These are phyloP conservation scores for Chalcosyrphus nemorum DNA, from an alignment of 2,888 invertebrate genomes.

Conservation along the genomic window DNA sequence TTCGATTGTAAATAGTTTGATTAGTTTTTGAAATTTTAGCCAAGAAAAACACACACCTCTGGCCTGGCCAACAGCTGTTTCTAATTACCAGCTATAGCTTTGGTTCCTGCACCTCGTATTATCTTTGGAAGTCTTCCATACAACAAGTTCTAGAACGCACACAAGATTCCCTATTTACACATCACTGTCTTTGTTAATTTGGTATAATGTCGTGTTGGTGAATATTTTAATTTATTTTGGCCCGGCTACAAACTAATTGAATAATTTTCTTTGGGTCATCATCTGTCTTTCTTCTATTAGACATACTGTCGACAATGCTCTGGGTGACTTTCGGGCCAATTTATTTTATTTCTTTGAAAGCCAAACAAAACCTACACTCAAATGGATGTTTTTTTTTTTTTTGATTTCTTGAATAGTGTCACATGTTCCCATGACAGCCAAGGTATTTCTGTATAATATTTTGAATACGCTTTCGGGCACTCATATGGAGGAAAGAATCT, in stretches of 20 bases:
- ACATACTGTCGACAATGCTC: slow-evolving; percentile 45
- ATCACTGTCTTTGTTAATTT: background rate
- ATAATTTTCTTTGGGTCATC: slow-evolving; percentile 47
- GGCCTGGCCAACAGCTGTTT: slow-evolving; percentile 35
- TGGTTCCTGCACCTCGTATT: slow-evolving; percentile 24
- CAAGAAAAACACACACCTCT: slow-evolving; percentile 39
- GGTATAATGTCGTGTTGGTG: background rate
- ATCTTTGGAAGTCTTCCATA: slow-evolving; percentile 54
- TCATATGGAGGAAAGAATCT: background rate
- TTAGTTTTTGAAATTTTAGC: slow-evolving; percentile 3
- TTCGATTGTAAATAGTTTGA: slow-evolving; percentile 15
- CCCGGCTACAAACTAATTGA: slow-evolving; percentile 45
- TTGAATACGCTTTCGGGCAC: background rate
- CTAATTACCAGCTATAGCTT: slow-evolving; percentile 34
- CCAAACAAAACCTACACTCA: background rate
- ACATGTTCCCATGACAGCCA: background rate
- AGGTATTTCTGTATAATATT: slow-evolving; percentile 7
- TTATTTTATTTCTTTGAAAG: slow-evolving; percentile 33
- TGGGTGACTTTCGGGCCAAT: slow-evolving; percentile 30
- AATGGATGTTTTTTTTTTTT: slow-evolving; percentile 19
- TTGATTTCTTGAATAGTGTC: slow-evolving; percentile 14
- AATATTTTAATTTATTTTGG: slow-evolving; percentile 44
- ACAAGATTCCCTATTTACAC: background rate
- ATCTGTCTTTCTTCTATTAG: slow-evolving; percentile 40
- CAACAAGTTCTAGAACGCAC: slow-evolving; percentile 2